Evolutionary conservation across 2,113 vertebrate species (phyloP).

Genomic region (Sinocyclocheilus maitianheensis): DNA sequence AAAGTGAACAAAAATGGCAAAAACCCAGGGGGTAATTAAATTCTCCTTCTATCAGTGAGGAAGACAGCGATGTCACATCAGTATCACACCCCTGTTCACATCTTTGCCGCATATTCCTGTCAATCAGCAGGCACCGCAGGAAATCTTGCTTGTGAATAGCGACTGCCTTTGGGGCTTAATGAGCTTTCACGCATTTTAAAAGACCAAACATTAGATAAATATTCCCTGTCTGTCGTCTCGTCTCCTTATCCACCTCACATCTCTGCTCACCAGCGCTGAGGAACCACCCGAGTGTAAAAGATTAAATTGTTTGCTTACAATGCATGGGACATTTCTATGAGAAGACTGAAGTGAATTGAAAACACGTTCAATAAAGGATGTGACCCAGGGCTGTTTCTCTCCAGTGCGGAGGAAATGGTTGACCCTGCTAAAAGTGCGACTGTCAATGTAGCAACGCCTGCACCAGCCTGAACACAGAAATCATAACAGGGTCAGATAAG

Average conservation of each 20-base stretch:
- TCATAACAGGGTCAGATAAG: conserved; percentile 25
- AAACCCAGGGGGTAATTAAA: conserved; percentile 66
- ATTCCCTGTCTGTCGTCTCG: background rate
- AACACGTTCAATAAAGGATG: background rate
- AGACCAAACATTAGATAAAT: conserved; percentile 15
- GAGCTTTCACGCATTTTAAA: conserved; percentile 12
- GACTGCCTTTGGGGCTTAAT: conserved; percentile 10
- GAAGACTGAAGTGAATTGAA: conserved; percentile 33
- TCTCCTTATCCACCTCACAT: conserved; percentile 18
- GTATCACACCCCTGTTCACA: conserved; percentile 58
- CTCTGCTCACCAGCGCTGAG: background rate
- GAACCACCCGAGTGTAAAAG: background rate
- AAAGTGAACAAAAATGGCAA: background rate
- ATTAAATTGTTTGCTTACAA: conserved; percentile 17
- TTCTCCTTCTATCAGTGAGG: conserved; percentile 52
- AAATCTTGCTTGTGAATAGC: conserved; percentile 12
- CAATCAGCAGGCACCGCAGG: conserved; percentile 37
- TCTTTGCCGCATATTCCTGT: conserved; percentile 47
- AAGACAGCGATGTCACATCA: conserved; percentile 49
- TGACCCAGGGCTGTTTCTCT: conserved; percentile 19
- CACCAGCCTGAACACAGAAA: conserved; percentile 15
- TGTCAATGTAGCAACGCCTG: background rate
- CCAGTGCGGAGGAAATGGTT: background rate
- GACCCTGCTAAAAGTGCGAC: background rate
- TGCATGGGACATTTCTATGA: background rate